Percentiles rank a stretch among this genome's conserved stretches.
phyloP scores from a whole-genome alignment of 2,888 invertebrate genomes.

The Pristionchus japonicus region DNA sequence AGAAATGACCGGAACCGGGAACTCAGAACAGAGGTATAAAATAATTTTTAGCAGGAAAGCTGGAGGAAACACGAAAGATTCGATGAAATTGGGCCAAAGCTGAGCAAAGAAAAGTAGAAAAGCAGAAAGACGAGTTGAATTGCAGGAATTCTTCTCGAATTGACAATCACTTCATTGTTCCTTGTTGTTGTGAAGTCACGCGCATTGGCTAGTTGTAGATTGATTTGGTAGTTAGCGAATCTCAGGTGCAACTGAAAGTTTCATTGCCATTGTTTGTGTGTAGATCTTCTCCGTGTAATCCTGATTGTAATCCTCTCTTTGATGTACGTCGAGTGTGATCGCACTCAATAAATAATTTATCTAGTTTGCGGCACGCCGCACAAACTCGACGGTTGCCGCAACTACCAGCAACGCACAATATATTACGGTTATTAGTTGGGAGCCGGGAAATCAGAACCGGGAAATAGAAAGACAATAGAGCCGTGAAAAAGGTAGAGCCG shows the following conservation, averaged over 20 bases:
- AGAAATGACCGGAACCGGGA: no score
- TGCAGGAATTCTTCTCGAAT: background rate
- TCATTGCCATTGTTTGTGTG: no score
- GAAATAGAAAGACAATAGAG: background rate
- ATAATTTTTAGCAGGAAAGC: no score
- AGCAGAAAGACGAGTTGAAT: background rate
- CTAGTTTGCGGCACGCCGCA: background rate
- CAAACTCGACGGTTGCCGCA: background rate
- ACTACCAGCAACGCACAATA: slow-evolving; percentile 16
- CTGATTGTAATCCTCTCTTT: background rate
- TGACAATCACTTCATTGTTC: background rate
- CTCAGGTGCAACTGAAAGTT: no score
- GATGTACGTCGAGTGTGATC: background rate
- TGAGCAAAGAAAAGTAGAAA: background rate
- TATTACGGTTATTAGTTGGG: background rate
- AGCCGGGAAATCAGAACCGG: background rate
- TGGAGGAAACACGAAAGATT: no score
- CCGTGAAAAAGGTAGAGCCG: background rate
- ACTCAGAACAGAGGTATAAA: no score
- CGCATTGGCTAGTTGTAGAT: background rate
- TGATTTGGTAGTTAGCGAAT: no score
- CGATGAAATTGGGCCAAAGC: background rate
- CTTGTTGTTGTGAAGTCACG: background rate
- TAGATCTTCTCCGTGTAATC: background rate
- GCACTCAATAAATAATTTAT: background rate